Conservation (phyloP, 2,888 invertebrate genomes). For the Caenorhabditis uteleia region DNA sequence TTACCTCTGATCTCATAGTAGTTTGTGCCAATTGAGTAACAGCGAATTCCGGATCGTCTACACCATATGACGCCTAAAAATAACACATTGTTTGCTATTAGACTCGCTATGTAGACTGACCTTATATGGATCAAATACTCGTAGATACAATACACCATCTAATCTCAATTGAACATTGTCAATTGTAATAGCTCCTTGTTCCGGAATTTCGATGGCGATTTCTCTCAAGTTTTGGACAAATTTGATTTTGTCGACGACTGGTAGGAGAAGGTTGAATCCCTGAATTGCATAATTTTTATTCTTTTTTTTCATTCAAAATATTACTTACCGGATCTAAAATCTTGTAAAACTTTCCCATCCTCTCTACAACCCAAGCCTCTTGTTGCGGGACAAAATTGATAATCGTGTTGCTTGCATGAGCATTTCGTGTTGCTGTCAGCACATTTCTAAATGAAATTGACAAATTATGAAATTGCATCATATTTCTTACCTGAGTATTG, state of each 20-base stretch:
- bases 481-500: slow-evolving; percentile 14
- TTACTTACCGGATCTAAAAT: slow-evolving; percentile 82
- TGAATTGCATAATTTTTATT: slow-evolving; percentile 55
- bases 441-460: neutral
- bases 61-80: slow-evolving; percentile 85
- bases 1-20: slow-evolving; percentile 91
- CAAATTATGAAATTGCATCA: neutral
- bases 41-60: slow-evolving; percentile 98
- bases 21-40: slow-evolving; percentile 98
- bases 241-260: slow-evolving; percentile 87
- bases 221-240: slow-evolving; percentile 98
- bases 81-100: neutral
- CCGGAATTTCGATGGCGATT: slow-evolving; percentile 98
- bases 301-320: neutral
- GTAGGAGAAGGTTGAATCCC: slow-evolving; percentile 89
- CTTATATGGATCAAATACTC: slow-evolving; percentile 90
- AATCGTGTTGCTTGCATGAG: slow-evolving; percentile 83
- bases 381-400: slow-evolving; percentile 98
- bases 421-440: slow-evolving; percentile 26
- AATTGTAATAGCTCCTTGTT: slow-evolving; percentile 89
- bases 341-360: slow-evolving; percentile 95
- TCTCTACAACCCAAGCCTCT: slow-evolving; percentile 96
- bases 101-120: no score
- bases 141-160: slow-evolving; percentile 93
- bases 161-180: slow-evolving; percentile 96